Evolutionary conservation across 2,888 invertebrate genomes (phyloP), one percentile per base, ranked within the genome.

Genomic region (Dastarcus helophoroides): DNA sequence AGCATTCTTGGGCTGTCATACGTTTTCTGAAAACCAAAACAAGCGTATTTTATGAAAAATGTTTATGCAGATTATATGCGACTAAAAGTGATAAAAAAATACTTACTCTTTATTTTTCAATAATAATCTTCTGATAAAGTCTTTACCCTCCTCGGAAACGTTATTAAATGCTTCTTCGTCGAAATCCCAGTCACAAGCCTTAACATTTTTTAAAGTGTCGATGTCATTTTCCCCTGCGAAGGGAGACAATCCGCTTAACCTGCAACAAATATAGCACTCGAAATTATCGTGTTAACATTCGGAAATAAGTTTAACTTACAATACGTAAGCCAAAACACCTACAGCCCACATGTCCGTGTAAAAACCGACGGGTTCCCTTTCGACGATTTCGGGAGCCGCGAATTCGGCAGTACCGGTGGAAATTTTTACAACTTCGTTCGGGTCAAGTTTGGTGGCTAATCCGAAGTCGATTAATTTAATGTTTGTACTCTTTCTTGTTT

Each of bases 331-430:
- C n/a, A 99, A 71, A 2, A 98, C 98, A 52, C 98, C 98, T 16
- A 94, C 84, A 17, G 97, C 95, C 98, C 98, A 99, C 98, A 99
- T 99, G 59, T 99, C 98, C 0, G 98, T 99, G 67, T 97, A 98
- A 71, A 98, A 99, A 32, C 98, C 98, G 38, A 99, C 97, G 0
- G 97, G 91, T 60, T 98, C 95, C 9, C 95, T 74, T 54, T 97
- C 94, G 1, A 95, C 97, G 39, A 99, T 94, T 71, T 99, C 98
- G 0, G 98, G 98, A 22, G 98, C 95, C 2, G 98, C 98, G 64
- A 98, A 99, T 65, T 99, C 98, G 0, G 98, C 97, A 0, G 98
- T 99, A 35, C 97, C 97, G 0, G 97, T 97, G 3, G 94, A 94
- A 40, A 98, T 97, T 69, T 98, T 99, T 3, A 98, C 97, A 13